phyloP scores from a whole-genome alignment of 2,797 vertebrate genomes.

The Xiphophorus birchmanni region DNA sequence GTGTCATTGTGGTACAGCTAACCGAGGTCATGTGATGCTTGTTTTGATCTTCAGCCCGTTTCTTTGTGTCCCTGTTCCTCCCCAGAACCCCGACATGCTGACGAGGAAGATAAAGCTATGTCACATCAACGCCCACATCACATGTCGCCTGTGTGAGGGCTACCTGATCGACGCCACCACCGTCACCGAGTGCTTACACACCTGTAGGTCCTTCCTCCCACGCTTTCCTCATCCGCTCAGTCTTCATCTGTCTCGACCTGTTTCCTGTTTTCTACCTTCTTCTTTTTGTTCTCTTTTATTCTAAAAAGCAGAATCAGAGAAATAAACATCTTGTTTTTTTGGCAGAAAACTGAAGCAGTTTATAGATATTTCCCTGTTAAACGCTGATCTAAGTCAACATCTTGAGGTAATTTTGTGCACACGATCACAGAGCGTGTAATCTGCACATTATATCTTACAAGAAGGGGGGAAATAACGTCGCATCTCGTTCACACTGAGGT shows the following conservation, averaged over 20 bases:
- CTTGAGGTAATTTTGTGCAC: not conserved
- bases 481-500: not conserved
- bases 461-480: slow-evolving; percentile 24
- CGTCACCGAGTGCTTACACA: slow-evolving; percentile 99
- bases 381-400: not conserved
- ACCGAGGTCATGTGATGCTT: not conserved
- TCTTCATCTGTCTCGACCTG: not conserved
- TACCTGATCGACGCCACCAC: slow-evolving; percentile 99
- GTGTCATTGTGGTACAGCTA: not conserved
- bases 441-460: slow-evolving; percentile 24
- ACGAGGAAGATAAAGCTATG: slow-evolving; percentile 99
- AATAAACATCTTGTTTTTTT: not conserved
- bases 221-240: not conserved
- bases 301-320: not conserved
- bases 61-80: not conserved
- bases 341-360: not conserved
- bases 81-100: slow-evolving; percentile 92
- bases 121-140: slow-evolving; percentile 99
- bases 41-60: not conserved
- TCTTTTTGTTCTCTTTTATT: too few relatives aligned
- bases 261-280: not conserved
- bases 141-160: slow-evolving; percentile 96
- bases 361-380: not conserved
- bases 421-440: slow-evolving; percentile 12
- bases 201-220: slow-evolving; percentile 84